Evolutionary conservation across 2,113 vertebrate species (phyloP).

Genomic region (Caranx ignobilis): DNA sequence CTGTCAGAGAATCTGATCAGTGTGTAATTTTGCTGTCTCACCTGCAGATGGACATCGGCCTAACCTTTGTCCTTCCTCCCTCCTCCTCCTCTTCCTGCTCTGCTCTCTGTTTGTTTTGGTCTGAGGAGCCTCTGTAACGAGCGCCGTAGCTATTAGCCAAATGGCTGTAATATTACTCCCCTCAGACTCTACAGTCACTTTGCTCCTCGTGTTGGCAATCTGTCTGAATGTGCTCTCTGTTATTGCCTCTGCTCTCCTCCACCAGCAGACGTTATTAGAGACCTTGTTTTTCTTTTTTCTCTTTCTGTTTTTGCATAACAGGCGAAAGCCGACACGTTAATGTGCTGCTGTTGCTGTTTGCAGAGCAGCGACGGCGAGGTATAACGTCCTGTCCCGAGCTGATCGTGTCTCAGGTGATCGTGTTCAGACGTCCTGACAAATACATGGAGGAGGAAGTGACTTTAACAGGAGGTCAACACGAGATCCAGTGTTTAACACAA

Average conservation of each 20-base stretch:
- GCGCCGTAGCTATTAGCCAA: conserved; percentile 54
- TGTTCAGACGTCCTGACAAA: background rate
- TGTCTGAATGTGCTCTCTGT: conserved; percentile 59
- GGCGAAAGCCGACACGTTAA: conserved; percentile 51
- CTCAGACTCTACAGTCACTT: conserved; percentile 61
- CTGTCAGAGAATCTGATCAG: background rate
- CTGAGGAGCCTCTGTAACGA: conserved; percentile 44
- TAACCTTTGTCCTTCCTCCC: background rate
- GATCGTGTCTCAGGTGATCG: background rate
- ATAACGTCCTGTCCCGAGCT: conserved; percentile 23
- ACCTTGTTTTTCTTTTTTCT: background rate
- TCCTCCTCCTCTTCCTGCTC: background rate
- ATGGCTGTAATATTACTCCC: conserved; percentile 64
- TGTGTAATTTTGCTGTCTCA: background rate
- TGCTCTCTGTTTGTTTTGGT: conserved; percentile 40
- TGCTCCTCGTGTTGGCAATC: conserved; percentile 59
- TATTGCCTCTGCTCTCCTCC: conserved; percentile 56
- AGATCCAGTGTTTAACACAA: no score
- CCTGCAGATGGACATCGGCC: background rate
- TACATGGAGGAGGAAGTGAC: background rate
- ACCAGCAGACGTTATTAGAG: conserved; percentile 46
- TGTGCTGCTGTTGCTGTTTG: conserved; percentile 26
- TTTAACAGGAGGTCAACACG: background rate
- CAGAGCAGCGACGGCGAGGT: conserved; percentile 13
- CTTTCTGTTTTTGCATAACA: conserved; percentile 45